Percentiles rank a stretch among this genome's conserved stretches.
These are phyloP conservation scores for Acrobasis suavella DNA, from an alignment of 2,888 invertebrate species.

Conservation along the genomic window DNA sequence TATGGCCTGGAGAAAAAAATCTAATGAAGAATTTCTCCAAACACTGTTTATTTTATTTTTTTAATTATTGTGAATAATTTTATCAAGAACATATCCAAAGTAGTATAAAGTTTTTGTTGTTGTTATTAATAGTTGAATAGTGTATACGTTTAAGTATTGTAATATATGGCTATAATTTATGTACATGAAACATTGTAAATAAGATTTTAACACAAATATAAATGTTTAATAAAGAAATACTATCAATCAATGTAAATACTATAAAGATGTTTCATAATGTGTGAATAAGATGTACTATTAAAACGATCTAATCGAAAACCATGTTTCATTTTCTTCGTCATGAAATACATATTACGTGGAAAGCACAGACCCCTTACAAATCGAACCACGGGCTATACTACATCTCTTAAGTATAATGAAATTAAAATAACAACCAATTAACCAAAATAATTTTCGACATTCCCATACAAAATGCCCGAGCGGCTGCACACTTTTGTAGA, in stretches of 20 bases:
- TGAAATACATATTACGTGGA: too few species aligned
- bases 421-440: too few species aligned
- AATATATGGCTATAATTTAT: background rate
- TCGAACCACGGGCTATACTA: too few species aligned
- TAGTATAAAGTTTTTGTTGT: constrained; percentile 1
- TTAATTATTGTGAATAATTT: background rate
- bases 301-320: constrained; percentile 52
- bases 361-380: too few species aligned
- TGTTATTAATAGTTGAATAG: too few species aligned
- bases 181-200: constrained; percentile 23
- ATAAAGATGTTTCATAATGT: constrained; percentile 31
- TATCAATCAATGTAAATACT: constrained; percentile 23
- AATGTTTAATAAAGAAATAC: constrained; percentile 5
- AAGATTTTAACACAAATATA: constrained; percentile 6
- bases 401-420: too few species aligned
- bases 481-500: too few species aligned
- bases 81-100: constrained; percentile 14
- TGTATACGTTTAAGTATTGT: background rate
- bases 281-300: constrained; percentile 35
- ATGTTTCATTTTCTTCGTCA: constrained; percentile 30
- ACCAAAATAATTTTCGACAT: too few species aligned
- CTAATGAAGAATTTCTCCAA: too few species aligned
- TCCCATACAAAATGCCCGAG: too few species aligned
- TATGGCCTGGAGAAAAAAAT: too few species aligned
- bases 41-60: too few species aligned